Evolutionary conservation across 2,888 invertebrate genomes (phyloP).

Genomic region (Hypselothyrea guttata): DNA sequence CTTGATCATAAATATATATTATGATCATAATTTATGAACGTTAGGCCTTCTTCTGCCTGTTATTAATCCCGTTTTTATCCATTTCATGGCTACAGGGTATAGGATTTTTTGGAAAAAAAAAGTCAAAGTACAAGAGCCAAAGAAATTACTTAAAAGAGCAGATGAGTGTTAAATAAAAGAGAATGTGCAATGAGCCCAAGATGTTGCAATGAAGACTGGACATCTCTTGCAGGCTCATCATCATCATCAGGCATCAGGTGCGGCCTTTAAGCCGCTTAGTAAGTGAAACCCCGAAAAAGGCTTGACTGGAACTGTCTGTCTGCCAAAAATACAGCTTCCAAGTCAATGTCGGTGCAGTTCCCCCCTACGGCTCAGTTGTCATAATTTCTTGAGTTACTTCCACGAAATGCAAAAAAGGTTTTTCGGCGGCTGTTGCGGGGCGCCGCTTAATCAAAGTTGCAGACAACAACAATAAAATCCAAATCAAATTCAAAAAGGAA

Average conservation of each 20-base stretch:
- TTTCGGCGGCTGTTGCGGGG: constrained; percentile 37
- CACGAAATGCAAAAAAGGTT: constrained; percentile 63
- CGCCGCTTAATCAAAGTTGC: constrained; percentile 71
- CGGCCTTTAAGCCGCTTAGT: constrained; percentile 69
- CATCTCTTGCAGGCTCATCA: background rate
- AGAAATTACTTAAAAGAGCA: background rate
- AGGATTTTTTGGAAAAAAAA: too few relatives aligned
- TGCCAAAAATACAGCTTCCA: background rate
- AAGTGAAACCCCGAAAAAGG: constrained; percentile 62
- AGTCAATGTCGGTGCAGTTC: constrained; percentile 8
- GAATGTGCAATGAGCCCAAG: constrained; percentile 27
- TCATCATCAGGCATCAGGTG: constrained; percentile 60
- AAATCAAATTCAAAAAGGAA: too few relatives aligned
- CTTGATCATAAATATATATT: too few relatives aligned
- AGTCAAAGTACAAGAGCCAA: too few relatives aligned
- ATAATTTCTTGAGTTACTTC: constrained; percentile 56
- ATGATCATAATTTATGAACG: too few relatives aligned
- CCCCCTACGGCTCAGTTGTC: constrained; percentile 48
- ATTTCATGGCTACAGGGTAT: too few relatives aligned
- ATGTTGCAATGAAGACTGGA: constrained; percentile 22
- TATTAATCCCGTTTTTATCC: too few relatives aligned
- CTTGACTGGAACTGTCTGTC: constrained; percentile 1
- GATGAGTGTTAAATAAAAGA: background rate
- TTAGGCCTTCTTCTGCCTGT: too few relatives aligned
- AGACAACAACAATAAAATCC: constrained; percentile 52